A percentile compares a stretch with the other conserved stretches of the same genome.
Conservation (phyloP, 2,888 invertebrate species). For the Dinocampus coccinellae region DNA sequence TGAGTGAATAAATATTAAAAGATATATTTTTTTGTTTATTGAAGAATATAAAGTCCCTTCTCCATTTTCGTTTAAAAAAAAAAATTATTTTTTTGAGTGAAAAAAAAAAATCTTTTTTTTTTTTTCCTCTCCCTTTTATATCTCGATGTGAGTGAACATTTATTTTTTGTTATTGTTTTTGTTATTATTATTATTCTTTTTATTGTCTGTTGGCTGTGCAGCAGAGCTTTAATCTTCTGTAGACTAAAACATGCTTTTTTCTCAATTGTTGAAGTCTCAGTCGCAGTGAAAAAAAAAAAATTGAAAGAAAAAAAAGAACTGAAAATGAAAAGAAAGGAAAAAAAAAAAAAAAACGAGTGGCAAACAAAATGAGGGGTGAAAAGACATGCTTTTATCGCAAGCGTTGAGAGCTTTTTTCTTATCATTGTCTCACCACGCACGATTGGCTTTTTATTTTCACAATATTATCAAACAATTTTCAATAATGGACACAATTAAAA, state of each 20-base stretch:
- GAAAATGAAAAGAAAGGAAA: constrained; percentile 7
- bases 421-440: constrained; percentile 26
- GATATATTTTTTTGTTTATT: neutral
- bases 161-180: no score
- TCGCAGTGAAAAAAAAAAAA: neutral
- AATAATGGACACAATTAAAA: neutral
- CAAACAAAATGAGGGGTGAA: constrained; percentile 23
- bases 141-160: neutral
- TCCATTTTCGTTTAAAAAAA: no score
- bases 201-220: constrained; percentile 11
- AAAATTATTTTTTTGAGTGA: neutral
- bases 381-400: constrained; percentile 21
- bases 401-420: constrained; percentile 28
- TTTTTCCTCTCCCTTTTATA: neutral
- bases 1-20: constrained; percentile 48
- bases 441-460: constrained; percentile 31
- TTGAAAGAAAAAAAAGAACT: no score
- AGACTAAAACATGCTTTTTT: constrained; percentile 17
- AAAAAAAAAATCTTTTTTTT: neutral
- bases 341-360: constrained; percentile 27
- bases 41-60: no score
- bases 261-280: neutral
- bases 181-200: constrained; percentile 5
- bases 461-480: neutral
- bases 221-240: constrained; percentile 35